Evolutionary conservation across 2,113 vertebrate genomes (phyloP), one percentile per base, ranked within the genome.

Genomic region (Phyllopteryx taeniolatus): DNA sequence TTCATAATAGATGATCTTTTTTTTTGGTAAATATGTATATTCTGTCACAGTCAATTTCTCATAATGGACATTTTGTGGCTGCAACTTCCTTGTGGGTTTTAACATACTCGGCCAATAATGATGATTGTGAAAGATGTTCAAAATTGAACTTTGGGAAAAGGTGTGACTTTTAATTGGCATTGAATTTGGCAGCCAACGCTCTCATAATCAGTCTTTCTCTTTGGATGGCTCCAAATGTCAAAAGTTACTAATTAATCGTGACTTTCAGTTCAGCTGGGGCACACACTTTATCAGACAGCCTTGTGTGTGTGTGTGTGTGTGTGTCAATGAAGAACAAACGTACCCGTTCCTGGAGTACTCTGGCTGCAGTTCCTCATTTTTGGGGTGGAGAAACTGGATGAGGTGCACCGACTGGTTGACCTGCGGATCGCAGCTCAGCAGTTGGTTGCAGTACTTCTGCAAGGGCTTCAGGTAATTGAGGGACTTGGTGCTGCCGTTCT

Each of bases 331-430:
- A 51, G 27, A 66, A 47, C 43, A 27, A 3, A n/a, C 62, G 8
- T 65, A 98, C 97, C 96, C 88, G 86, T 95, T 92, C 4, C 92
- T 91, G n/a, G 93, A 76, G 44, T 97, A 94, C 0, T 86, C 85
- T 0, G 93, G 91, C 13, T 94, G 88, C 4, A 98, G 79, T 77
- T 98, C 96, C 19, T 91, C 86, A 2, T 82, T 77, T 27, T 89
- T 93, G 0, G 96, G 93, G 27, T 88, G 88, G 57, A 98, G 94
- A 87, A 98, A 98, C 71, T 78, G 80, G 17, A 83, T 81, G 35
- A 98, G 86, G 0, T 80, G 88, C 0, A 84, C 49, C 43, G 90
- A 90, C 68, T 57, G 88, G 4, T 79, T 85, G 68, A 97, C 91
- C 0, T 68, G 84, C 0, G 82, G 80, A 0, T 90, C 76, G 0